Percentiles rank a stretch among this genome's conserved stretches.
These are phyloP conservation scores for Eulacestoma nigropectus DNA, from an alignment of 2,113 vertebrate species.

Conservation along the genomic window DNA sequence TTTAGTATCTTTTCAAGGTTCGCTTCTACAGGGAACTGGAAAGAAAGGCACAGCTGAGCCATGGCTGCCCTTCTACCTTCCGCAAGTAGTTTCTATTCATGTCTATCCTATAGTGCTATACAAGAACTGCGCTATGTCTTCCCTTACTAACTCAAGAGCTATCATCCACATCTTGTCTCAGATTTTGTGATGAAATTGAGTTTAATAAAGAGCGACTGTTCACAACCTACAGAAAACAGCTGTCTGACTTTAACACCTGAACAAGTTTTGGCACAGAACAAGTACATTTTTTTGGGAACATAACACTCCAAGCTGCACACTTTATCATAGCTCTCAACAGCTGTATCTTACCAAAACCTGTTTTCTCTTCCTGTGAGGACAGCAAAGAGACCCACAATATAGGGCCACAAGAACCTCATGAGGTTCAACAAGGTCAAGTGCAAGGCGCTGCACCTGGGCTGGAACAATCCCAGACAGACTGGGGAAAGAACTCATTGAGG, in stretches of 20 bases:
- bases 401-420: not conserved
- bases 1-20: not conserved
- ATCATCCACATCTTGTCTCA: not conserved
- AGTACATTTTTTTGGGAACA: not conserved
- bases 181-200: not conserved
- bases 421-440: not conserved
- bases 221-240: not conserved
- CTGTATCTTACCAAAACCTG: fast-evolving
- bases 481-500: not conserved
- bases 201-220: not conserved
- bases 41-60: not conserved
- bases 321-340: not conserved
- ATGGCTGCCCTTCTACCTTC: not conserved
- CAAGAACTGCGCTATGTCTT: fast-evolving
- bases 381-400: not conserved
- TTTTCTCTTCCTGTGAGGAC: not conserved
- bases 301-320: not conserved
- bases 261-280: not conserved
- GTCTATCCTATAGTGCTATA: not conserved
- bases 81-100: not conserved
- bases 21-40: not conserved
- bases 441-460: not conserved
- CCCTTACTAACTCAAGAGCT: not conserved
- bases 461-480: not conserved
- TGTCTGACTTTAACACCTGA: not conserved